Base-by-base conservation (phyloP, 2,888 invertebrate genomes). In the Andrena praecox region DNA sequence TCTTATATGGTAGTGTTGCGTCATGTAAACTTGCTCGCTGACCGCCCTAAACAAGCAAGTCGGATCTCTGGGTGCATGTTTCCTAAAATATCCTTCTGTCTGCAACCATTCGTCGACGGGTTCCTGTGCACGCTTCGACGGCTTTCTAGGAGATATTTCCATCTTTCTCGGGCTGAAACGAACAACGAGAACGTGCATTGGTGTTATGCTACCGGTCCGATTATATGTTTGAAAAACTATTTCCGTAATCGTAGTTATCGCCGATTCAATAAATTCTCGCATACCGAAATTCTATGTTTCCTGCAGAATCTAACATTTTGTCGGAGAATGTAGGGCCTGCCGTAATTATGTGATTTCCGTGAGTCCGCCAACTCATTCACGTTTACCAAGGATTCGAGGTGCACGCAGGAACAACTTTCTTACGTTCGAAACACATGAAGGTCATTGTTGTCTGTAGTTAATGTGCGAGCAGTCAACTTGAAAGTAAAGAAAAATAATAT, bases 41-140 rank as follows among this genome's bases (percentile, higher is more conserved):
- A 98, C 96, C 12, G 97, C 97, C 89, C 98, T 96, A 94, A 98
- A 99, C 66, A 99, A 95, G 92, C 98, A 98, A 80, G 97, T 97
- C 70, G 97, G 97, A 95, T 99, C 98, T 91, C 97, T 96, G 72
- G 98, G 98, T 24, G 97, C 97, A 91, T 97, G 97, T 95, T 99
- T 99, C 89, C 98, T 95, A 93, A 97, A 98, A 91, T 96, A 96
- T 56, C 97, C 97, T 93, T 97, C 95, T 86, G 96, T 95, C 89
- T 97, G 97, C 89, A 98, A 94, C 96, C 97, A 98, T 90, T 96
- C 96, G 93, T 98, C 98, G 70, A 96, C 93, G 2, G 94, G 92
- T 48, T 93, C 93, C 35, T 88, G 84, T 0, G 86, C 64, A 42
- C 92, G 85, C 72, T 91, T 93, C 6, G 89, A 83, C 27, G 90